phyloP scores from a whole-genome alignment of 2,113 vertebrate species.

The Gavia stellata region DNA sequence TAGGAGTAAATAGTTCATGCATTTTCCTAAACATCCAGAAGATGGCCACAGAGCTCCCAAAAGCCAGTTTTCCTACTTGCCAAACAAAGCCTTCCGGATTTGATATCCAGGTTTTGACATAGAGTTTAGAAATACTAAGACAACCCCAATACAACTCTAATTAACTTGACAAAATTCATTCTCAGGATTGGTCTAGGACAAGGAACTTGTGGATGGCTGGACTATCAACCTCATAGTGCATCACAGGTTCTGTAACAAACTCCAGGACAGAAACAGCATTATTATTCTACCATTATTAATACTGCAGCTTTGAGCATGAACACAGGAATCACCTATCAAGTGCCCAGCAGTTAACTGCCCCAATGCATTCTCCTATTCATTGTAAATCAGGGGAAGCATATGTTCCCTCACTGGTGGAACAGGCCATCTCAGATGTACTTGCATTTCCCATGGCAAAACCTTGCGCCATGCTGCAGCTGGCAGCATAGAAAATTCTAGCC shows the following conservation, averaged over 20 bases:
- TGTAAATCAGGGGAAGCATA: neutral
- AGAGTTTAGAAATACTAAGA: neutral
- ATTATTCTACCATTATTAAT: neutral
- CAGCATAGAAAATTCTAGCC: neutral
- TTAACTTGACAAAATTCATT: neutral
- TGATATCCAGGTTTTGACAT: neutral
- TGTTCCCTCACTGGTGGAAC: neutral
- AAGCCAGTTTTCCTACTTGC: neutral
- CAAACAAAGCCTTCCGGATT: neutral
- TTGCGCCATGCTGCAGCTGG: neutral
- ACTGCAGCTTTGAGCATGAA: neutral
- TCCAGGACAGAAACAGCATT: neutral
- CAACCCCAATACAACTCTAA: neutral
- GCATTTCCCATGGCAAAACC: neutral
- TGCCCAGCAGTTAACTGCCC: neutral
- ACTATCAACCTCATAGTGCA: neutral
- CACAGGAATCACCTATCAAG: neutral
- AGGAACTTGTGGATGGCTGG: neutral
- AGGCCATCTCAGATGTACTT: neutral
- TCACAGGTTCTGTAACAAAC: neutral
- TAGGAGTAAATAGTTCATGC: neutral
- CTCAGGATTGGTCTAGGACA: neutral
- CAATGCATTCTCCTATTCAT: neutral
- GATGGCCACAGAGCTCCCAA: conserved; percentile 54
- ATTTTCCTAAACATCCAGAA: conserved; percentile 53